A percentile compares a stretch with the other conserved stretches of the same genome.
These are phyloP conservation scores for Ruditapes philippinarum DNA, from an alignment of 1,140 invertebrate species.

Conservation along the genomic window DNA sequence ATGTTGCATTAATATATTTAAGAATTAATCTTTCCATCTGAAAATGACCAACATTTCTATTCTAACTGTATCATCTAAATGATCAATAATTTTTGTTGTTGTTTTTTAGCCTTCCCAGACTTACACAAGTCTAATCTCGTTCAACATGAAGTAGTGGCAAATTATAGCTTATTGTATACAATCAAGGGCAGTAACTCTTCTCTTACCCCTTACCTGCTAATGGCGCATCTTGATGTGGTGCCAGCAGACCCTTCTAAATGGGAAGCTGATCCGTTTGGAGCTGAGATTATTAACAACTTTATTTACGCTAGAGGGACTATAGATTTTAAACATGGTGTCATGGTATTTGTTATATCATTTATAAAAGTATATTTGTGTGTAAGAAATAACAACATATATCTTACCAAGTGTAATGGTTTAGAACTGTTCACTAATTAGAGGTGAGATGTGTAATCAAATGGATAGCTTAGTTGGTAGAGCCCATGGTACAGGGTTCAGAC, in stretches of 20 bases:
- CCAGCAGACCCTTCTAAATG: constrained; percentile 88
- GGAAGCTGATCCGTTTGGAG: constrained; percentile 88
- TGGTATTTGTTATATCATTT: constrained; percentile 87
- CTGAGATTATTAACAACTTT: constrained; percentile 87
- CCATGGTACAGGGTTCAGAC: too few species aligned
- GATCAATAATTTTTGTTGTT: too few species aligned
- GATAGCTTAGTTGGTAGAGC: too few species aligned
- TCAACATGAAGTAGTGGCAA: constrained; percentile 86
- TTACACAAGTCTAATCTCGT: constrained; percentile 87
- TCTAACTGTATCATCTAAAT: too few species aligned
- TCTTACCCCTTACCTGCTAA: constrained; percentile 88
- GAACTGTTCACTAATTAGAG: too few species aligned
- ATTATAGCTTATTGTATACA: constrained; percentile 88
- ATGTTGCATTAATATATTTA: too few species aligned
- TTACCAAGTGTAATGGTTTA: too few species aligned
- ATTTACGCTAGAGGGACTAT: constrained; percentile 89
- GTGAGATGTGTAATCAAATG: too few species aligned
- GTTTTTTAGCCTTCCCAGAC: constrained; percentile 86
- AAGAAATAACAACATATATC: too few species aligned
- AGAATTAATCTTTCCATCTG: too few species aligned
- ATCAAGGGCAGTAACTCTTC: constrained; percentile 82
- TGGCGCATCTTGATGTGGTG: constrained; percentile 89
- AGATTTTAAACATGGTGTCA: constrained; percentile 88
- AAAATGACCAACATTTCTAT: too few species aligned
- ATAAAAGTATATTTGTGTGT: too few species aligned